Percentiles rank a stretch among this genome's conserved stretches.
phyloP scores from a whole-genome alignment of 2,888 invertebrate species.

The Chymomyza procnemis region DNA sequence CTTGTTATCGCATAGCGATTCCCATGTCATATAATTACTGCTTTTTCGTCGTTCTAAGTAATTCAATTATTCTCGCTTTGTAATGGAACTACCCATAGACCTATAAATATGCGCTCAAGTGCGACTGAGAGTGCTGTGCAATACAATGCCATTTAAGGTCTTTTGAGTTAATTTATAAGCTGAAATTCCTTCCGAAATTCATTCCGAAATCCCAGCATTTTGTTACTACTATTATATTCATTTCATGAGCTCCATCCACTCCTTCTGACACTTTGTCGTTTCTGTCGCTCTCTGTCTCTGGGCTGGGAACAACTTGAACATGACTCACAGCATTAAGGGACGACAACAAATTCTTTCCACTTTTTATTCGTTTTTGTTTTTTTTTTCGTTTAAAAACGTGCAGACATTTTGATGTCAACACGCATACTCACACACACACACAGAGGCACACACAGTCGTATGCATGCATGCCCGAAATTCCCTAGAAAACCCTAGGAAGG shows the following conservation, averaged over 20 bases:
- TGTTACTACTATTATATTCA: conserved; percentile 13
- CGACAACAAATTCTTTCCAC: conserved; percentile 16
- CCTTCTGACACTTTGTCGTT: too few relatives aligned
- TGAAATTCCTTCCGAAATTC: conserved; percentile 64
- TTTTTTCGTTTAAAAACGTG: conserved; percentile 58
- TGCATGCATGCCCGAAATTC: background rate
- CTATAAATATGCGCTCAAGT: background rate
- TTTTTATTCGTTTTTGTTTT: too few relatives aligned
- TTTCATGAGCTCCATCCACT: background rate
- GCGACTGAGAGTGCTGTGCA: conserved; percentile 17
- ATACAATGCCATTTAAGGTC: conserved; percentile 54
- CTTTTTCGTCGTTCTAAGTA: too few relatives aligned
- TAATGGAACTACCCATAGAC: background rate
- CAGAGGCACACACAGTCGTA: conserved; percentile 1
- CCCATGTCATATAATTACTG: too few relatives aligned
- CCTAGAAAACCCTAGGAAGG: background rate
- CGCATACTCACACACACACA: conserved; percentile 25
- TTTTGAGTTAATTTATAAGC: conserved; percentile 73
- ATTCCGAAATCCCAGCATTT: conserved; percentile 54
- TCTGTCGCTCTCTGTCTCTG: background rate
- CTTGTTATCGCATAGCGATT: too few relatives aligned
- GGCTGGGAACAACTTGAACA: conserved; percentile 8
- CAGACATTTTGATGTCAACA: conserved; percentile 72
- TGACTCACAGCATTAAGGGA: conserved; percentile 45
- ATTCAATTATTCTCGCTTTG: too few relatives aligned